These are phyloP conservation scores for Grallaria varia DNA, from an alignment of 2,113 vertebrate species.

Conservation along the genomic window DNA sequence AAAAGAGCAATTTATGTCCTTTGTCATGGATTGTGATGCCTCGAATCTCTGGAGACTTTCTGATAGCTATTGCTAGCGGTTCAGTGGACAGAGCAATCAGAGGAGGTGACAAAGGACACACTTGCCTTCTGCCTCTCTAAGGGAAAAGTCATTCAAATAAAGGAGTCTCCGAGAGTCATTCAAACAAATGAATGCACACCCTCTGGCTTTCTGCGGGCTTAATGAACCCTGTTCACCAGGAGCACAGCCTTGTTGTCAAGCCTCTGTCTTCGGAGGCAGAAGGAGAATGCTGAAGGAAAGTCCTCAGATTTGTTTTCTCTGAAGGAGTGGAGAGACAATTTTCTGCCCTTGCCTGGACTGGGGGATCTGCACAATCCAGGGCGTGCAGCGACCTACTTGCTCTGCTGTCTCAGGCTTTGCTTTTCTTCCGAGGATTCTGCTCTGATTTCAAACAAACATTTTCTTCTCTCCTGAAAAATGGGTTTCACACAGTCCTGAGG, in stretches of 20 bases:
- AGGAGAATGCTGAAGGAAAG: not conserved
- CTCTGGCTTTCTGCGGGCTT: slow-evolving; percentile 47
- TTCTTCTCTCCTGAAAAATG: not conserved
- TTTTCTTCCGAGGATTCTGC: not conserved
- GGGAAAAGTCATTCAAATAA: slow-evolving; percentile 62
- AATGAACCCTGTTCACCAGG: slow-evolving; percentile 53
- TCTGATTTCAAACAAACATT: slow-evolving; percentile 6
- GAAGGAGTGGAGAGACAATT: not conserved
- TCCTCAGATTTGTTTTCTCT: not conserved
- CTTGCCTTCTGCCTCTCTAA: slow-evolving; percentile 57
- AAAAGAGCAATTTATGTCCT: slow-evolving; percentile 63
- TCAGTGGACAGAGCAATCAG: slow-evolving; percentile 61
- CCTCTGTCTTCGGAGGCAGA: not conserved
- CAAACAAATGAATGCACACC: slow-evolving; percentile 68
- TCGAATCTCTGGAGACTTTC: slow-evolving; percentile 45
- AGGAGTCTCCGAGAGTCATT: slow-evolving; percentile 48
- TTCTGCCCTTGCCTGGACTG: not conserved
- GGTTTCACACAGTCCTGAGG: not conserved
- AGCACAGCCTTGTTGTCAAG: slow-evolving; percentile 27
- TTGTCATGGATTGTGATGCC: slow-evolving; percentile 54
- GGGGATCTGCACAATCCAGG: not conserved
- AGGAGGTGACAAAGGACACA: slow-evolving; percentile 67
- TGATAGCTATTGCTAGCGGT: slow-evolving; percentile 50
- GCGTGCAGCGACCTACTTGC: not conserved
- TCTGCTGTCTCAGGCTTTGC: not conserved